Conservation (phyloP, 92 coral and sea anemone genomes). For the Isaurus tuberculatus region DNA sequence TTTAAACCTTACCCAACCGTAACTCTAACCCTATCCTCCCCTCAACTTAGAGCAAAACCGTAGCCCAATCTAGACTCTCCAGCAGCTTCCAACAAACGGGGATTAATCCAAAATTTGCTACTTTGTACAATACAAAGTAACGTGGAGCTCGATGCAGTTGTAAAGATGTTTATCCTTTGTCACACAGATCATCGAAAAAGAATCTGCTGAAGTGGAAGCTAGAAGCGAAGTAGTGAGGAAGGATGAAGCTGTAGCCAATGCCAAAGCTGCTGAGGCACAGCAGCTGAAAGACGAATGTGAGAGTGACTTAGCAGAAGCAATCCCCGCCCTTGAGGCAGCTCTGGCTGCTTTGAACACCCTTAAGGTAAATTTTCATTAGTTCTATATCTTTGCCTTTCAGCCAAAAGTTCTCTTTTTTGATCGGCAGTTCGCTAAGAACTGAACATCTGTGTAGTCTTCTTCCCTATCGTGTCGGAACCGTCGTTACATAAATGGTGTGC, state of each 20-base stretch:
- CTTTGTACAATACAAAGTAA: too few relatives aligned
- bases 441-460: too few relatives aligned
- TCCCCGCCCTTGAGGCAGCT: slow-evolving; percentile 99
- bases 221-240: slow-evolving; percentile 96
- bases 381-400: slow-evolving; percentile 39
- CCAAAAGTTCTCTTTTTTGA: slow-evolving; percentile 54
- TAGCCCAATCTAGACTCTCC: too few relatives aligned
- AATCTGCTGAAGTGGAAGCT: slow-evolving; percentile 95
- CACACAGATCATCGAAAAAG: slow-evolving; percentile 92
- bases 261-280: slow-evolving; percentile 96
- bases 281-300: slow-evolving; percentile 97
- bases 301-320: slow-evolving; percentile 95
- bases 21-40: neutral
- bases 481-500: too few relatives aligned
- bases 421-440: too few relatives aligned
- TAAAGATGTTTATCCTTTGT: neutral
- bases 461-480: too few relatives aligned
- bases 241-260: slow-evolving; percentile 98
- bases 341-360: slow-evolving; percentile 97
- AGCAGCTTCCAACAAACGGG: too few relatives aligned
- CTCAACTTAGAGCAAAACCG: too few relatives aligned
- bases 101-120: too few relatives aligned
- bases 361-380: slow-evolving; percentile 65
- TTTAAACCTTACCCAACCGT: too few relatives aligned
- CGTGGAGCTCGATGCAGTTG: neutral